phyloP scores from a whole-genome alignment of 2,888 invertebrate genomes.

The Cryptocheilus praepositus region DNA sequence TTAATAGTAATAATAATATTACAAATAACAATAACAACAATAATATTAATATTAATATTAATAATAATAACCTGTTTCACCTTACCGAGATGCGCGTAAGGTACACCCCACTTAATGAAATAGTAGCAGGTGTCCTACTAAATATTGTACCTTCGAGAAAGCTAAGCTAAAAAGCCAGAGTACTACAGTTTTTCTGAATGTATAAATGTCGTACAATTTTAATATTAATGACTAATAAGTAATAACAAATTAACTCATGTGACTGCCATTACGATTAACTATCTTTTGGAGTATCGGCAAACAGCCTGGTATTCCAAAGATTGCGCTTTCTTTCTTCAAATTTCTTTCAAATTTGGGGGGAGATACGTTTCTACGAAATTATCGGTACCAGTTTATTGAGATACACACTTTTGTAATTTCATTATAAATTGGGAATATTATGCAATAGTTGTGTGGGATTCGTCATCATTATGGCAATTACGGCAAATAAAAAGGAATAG shows the following conservation, averaged over 20 bases:
- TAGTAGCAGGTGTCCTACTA: slow-evolving; percentile 57
- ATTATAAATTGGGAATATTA: slow-evolving; percentile 1
- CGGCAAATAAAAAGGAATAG: not conserved
- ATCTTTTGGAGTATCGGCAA: slow-evolving; percentile 39
- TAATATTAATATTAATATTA: slow-evolving; percentile 37
- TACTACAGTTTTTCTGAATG: slow-evolving; percentile 50
- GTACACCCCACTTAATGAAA: slow-evolving; percentile 50
- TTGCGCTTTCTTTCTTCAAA: slow-evolving; percentile 31
- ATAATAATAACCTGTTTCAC: slow-evolving; percentile 35
- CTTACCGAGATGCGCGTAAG: slow-evolving; percentile 37
- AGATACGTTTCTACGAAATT: slow-evolving; percentile 24
- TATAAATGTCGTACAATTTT: slow-evolving; percentile 56
- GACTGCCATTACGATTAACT: slow-evolving; percentile 55
- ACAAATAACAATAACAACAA: slow-evolving; percentile 19
- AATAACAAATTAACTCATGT: slow-evolving; percentile 48
- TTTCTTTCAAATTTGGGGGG: slow-evolving; percentile 1
- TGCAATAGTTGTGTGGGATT: slow-evolving; percentile 21
- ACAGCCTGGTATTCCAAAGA: slow-evolving; percentile 19
- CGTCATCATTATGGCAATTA: slow-evolving; percentile 23
- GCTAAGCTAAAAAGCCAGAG: slow-evolving; percentile 47
- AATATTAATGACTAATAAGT: slow-evolving; percentile 44
- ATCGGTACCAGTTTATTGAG: slow-evolving; percentile 24
- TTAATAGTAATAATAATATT: slow-evolving; percentile 49
- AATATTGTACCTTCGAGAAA: slow-evolving; percentile 54
- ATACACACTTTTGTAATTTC: slow-evolving; percentile 29